Evolutionary conservation across 1,140 invertebrate species (phyloP).

Genomic region (Schmidtea mediterranea): DNA sequence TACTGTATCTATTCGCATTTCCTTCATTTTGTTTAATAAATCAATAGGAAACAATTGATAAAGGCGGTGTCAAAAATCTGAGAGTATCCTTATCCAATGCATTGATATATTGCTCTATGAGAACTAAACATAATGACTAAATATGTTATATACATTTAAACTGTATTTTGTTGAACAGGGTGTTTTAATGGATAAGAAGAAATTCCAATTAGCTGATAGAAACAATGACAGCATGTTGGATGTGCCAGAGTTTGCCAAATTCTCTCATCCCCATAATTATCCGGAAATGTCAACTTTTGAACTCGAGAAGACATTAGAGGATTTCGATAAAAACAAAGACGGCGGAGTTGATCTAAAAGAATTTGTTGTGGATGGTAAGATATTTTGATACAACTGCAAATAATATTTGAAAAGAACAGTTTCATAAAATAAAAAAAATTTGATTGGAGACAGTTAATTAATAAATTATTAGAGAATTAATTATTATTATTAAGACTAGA

Average conservation of each 20-base stretch:
- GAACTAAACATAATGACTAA: too few relatives aligned
- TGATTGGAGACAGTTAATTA: too few relatives aligned
- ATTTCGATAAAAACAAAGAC: slow-evolving; percentile 59
- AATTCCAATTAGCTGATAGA: slow-evolving; percentile 57
- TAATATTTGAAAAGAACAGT: too few relatives aligned
- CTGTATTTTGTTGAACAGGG: slow-evolving; percentile 14
- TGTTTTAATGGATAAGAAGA: slow-evolving; percentile 44
- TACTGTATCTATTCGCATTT: too few relatives aligned
- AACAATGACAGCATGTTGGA: slow-evolving; percentile 52
- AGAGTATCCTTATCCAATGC: too few relatives aligned
- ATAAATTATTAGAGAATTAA: too few relatives aligned
- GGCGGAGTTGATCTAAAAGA: slow-evolving; percentile 30
- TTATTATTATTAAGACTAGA: too few relatives aligned
- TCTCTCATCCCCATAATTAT: slow-evolving; percentile 74
- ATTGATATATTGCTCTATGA: too few relatives aligned
- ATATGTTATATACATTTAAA: slow-evolving; percentile 4
- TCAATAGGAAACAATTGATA: too few relatives aligned
- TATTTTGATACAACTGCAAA: slow-evolving; percentile 10
- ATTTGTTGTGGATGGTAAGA: slow-evolving; percentile 15
- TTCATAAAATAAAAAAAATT: too few relatives aligned
- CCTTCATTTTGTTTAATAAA: too few relatives aligned
- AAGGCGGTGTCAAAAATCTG: too few relatives aligned
- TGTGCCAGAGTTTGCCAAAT: slow-evolving; percentile 52
- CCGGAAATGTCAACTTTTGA: slow-evolving; percentile 55
- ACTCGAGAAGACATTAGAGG: slow-evolving; percentile 48